These are phyloP conservation scores for Lissocephala sabroskyi DNA, from an alignment of 2,888 invertebrate species.

Conservation along the genomic window DNA sequence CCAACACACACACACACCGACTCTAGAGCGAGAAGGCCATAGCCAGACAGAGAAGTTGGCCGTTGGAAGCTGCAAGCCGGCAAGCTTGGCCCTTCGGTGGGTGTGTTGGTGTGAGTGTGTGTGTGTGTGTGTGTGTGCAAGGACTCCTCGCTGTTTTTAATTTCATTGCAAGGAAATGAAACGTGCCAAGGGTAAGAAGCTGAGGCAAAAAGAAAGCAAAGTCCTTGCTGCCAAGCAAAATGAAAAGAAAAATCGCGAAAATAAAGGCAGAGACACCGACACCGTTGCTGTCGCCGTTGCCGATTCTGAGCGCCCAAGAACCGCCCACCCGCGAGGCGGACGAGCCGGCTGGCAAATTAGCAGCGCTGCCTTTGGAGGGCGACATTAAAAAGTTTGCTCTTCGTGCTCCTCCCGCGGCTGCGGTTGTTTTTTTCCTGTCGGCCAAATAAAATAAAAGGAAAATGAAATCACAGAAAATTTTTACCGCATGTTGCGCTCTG, in stretches of 20 bases:
- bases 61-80: conserved; percentile 11
- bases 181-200: conserved; percentile 1
- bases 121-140: conserved; percentile 28
- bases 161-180: conserved; percentile 65
- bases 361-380: conserved; percentile 31
- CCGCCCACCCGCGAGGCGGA: background rate
- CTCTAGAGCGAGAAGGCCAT: conserved; percentile 14
- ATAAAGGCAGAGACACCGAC: conserved; percentile 57
- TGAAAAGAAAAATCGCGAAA: conserved; percentile 28
- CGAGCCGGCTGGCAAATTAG: conserved; percentile 33
- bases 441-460: conserved; percentile 26
- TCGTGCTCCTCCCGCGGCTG: conserved; percentile 16
- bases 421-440: too few relatives aligned
- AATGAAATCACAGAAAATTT: conserved; percentile 27
- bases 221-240: background rate
- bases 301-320: conserved; percentile 40
- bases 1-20: too few relatives aligned
- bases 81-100: conserved; percentile 10
- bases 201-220: background rate
- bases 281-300: too few relatives aligned
- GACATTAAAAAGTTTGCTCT: conserved; percentile 56
- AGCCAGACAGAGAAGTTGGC: conserved; percentile 22
- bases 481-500: conserved; percentile 12
- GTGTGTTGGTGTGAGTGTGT: conserved; percentile 23
- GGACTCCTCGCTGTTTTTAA: conserved; percentile 66